Evolutionary conservation across 2,113 vertebrate genomes (phyloP).

Genomic region (Propithecus coquereli): DNA sequence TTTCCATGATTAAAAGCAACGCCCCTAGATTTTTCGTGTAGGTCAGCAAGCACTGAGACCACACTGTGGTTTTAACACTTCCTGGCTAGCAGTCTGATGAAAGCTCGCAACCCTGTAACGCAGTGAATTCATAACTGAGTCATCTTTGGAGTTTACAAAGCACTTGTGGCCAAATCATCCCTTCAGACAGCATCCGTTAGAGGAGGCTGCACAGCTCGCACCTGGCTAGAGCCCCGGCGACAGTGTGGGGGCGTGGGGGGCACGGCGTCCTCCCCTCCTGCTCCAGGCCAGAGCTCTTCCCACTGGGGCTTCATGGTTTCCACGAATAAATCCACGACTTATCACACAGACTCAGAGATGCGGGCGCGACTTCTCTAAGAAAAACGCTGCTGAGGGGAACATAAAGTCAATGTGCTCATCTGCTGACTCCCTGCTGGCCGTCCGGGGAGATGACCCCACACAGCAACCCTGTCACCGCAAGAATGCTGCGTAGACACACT

Average conservation of each 20-base stretch:
- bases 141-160: accelerated
- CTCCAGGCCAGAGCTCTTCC: neutral
- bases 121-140: neutral
- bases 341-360: neutral
- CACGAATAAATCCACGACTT: neutral
- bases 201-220: neutral
- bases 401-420: neutral
- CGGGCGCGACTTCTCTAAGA: neutral
- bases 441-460: neutral
- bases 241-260: accelerated
- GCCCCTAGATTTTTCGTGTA: neutral
- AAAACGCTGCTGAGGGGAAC: neutral
- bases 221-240: accelerated
- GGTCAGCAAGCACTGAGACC: neutral
- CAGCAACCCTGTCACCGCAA: neutral
- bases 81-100: neutral
- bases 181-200: neutral
- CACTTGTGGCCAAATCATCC: neutral
- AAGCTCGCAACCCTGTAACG: no score
- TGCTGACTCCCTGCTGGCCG: neutral
- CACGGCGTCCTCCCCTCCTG: accelerated
- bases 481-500: neutral
- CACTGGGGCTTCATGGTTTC: neutral
- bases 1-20: neutral
- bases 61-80: no score